Conservation (phyloP, 1,140 invertebrate species). For the Ceratosolen fusciceps region DNA sequence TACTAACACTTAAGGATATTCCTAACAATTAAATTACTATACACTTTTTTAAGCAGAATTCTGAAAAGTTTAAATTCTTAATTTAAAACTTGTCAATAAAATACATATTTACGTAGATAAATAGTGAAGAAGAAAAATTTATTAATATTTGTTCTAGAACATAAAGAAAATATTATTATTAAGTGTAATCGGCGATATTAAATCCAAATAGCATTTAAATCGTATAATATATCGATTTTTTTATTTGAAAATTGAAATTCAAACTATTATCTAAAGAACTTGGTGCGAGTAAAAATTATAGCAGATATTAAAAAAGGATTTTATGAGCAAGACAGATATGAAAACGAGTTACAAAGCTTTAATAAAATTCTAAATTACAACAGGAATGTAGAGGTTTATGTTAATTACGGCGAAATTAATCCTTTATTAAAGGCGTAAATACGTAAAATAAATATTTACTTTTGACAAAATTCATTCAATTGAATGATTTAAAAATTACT, state of each 20-base stretch:
- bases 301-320: not conserved
- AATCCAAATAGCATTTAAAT: not conserved
- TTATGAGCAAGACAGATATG: not conserved
- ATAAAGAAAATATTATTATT: slow-evolving; percentile 5
- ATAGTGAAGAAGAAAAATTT: not conserved
- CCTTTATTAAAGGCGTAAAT: too few species aligned
- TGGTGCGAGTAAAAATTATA: not conserved
- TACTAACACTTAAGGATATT: too few species aligned
- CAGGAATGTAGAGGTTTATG: not conserved
- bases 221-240: not conserved
- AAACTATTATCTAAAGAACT: not conserved
- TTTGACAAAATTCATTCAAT: too few species aligned
- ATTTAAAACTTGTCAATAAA: too few species aligned
- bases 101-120: not conserved
- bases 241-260: not conserved
- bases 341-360: not conserved
- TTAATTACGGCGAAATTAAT: too few species aligned
- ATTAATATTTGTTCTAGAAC: not conserved
- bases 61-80: too few species aligned
- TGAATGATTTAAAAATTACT: too few species aligned
- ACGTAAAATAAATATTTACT: too few species aligned
- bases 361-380: not conserved
- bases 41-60: too few species aligned
- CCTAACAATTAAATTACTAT: too few species aligned
- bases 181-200: not conserved